phyloP scores from a whole-genome alignment of 1,140 invertebrate genomes.

The Catajapyx aquilonaris region DNA sequence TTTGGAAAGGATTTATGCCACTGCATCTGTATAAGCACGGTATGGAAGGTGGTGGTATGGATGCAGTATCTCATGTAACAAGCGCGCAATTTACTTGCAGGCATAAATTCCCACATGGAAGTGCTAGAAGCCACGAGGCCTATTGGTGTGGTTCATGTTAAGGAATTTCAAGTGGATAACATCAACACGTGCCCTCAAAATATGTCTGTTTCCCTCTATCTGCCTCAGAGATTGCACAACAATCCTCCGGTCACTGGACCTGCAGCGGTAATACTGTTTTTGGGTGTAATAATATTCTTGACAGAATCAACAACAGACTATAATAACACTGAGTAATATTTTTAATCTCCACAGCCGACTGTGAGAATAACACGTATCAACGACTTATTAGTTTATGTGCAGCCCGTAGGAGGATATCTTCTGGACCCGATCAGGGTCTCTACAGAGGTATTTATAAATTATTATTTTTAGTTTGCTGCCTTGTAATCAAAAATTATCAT shows the following conservation, averaged over 20 bases:
- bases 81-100: no score
- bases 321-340: no score
- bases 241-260: constrained; percentile 14
- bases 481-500: no score
- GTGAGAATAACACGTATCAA: constrained; percentile 13
- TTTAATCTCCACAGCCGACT: constrained; percentile 12
- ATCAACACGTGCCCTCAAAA: constrained; percentile 13
- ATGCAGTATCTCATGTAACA: no score
- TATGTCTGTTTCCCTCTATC: constrained; percentile 14
- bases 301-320: no score
- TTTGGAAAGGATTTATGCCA: constrained; percentile 17
- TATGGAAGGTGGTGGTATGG: constrained; percentile 4
- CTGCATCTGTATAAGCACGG: constrained; percentile 17
- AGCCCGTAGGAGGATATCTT: constrained; percentile 15
- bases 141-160: constrained; percentile 14
- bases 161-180: constrained; percentile 7
- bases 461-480: background rate
- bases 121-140: constrained; percentile 16
- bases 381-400: constrained; percentile 16
- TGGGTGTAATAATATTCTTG: constrained; percentile 1
- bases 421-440: constrained; percentile 13
- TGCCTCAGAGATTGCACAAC: constrained; percentile 14
- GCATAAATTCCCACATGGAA: constrained; percentile 16
- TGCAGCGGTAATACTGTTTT: constrained; percentile 12
- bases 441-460: constrained; percentile 9